A percentile compares a stretch with the other conserved stretches of the same genome.
phyloP scores from a whole-genome alignment of 1,140 invertebrate species.

The Platorchestia sp. region DNA sequence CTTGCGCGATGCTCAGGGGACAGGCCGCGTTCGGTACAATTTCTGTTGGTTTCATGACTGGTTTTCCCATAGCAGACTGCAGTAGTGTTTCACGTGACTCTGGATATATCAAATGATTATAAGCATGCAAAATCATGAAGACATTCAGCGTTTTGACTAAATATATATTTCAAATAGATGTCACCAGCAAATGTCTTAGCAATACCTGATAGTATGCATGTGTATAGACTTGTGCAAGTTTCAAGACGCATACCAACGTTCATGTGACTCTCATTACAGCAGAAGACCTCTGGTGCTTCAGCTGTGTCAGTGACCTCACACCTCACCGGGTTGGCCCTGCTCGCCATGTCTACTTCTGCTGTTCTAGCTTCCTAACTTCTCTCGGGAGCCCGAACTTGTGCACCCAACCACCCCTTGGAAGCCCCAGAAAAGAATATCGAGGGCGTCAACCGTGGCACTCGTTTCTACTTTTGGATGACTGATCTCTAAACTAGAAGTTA shows the following conservation, averaged over 20 bases:
- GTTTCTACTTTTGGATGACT: neutral
- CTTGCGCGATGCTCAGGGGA: neutral
- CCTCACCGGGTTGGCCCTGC: neutral
- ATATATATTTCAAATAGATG: neutral
- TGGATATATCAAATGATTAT: neutral
- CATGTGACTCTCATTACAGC: conserved; percentile 33
- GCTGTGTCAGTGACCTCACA: neutral
- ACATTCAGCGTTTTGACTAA: neutral
- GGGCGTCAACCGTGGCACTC: neutral
- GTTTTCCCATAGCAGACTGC: neutral
- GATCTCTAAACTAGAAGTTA: neutral
- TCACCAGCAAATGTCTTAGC: neutral
- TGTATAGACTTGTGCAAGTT: neutral
- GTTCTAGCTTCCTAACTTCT: neutral
- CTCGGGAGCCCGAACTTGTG: neutral
- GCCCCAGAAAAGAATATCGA: neutral
- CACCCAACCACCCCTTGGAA: neutral
- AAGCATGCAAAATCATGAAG: neutral
- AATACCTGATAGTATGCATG: neutral
- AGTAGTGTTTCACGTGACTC: too few relatives aligned
- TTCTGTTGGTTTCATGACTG: neutral
- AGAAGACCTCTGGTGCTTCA: conserved; percentile 39
- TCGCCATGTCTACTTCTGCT: neutral
- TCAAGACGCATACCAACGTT: conserved; percentile 21
- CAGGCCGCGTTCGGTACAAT: neutral